Evolutionary conservation across 2,888 invertebrate genomes (phyloP).

Genomic region (Neoascia interrupta): DNA sequence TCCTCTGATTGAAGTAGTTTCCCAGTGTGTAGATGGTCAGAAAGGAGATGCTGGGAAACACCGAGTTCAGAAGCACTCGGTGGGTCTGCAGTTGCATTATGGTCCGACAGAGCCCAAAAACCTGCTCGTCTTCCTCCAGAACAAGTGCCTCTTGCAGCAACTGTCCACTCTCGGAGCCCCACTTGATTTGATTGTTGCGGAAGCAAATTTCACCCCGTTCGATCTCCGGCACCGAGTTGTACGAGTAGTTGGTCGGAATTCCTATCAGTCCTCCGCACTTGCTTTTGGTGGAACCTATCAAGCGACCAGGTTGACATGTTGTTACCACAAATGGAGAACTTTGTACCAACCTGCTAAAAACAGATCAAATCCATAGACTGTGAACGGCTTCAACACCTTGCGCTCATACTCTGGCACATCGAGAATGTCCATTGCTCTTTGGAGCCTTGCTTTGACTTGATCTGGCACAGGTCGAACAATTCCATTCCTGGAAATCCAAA

Average conservation of each 20-base stretch:
- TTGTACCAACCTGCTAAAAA: slow-evolving; percentile 84
- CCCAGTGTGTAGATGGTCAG: slow-evolving; percentile 81
- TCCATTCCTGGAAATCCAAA: slow-evolving; percentile 81
- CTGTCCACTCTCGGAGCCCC: slow-evolving; percentile 83
- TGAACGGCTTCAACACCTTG: slow-evolving; percentile 83
- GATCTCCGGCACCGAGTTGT: slow-evolving; percentile 81
- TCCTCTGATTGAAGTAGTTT: slow-evolving; percentile 80
- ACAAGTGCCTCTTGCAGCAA: slow-evolving; percentile 84
- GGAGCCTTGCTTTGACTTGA: slow-evolving; percentile 80
- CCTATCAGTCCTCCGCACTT: slow-evolving; percentile 86
- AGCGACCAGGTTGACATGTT: not conserved
- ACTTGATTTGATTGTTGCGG: slow-evolving; percentile 83
- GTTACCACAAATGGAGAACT: not conserved
- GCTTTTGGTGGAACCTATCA: slow-evolving; percentile 81
- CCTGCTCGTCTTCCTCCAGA: slow-evolving; percentile 88
- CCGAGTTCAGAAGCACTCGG: slow-evolving; percentile 82
- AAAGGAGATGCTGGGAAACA: slow-evolving; percentile 81
- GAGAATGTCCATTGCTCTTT: slow-evolving; percentile 83
- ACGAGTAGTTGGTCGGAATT: slow-evolving; percentile 86
- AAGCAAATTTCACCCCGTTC: slow-evolving; percentile 83
- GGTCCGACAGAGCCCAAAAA: slow-evolving; percentile 90
- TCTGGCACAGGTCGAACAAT: slow-evolving; percentile 81
- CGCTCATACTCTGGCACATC: slow-evolving; percentile 81
- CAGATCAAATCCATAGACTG: slow-evolving; percentile 87
- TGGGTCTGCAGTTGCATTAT: slow-evolving; percentile 83